A percentile compares a stretch with the other conserved stretches of the same genome.
Conservation (phyloP, 2,888 invertebrate species). For the Rhagium mordax region DNA sequence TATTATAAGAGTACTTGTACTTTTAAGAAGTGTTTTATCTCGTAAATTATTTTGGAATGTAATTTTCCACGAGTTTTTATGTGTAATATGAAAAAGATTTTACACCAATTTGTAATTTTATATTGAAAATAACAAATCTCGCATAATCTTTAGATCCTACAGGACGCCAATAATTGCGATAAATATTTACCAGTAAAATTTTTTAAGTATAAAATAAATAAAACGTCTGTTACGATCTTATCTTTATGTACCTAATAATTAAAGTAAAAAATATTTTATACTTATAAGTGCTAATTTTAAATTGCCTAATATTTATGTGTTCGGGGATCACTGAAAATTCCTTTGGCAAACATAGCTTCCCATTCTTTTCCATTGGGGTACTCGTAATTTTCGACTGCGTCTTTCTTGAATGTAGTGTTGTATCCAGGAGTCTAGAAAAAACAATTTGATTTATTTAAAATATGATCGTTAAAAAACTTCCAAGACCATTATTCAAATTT, state of each 20-base stretch:
- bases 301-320: slow-evolving; percentile 51
- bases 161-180: not conserved
- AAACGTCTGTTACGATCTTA: slow-evolving; percentile 21
- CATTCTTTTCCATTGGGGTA: slow-evolving; percentile 88
- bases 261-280: slow-evolving; percentile 20
- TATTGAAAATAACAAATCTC: not conserved
- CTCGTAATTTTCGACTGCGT: slow-evolving; percentile 78
- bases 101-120: too few species aligned
- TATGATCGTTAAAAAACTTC: too few species aligned
- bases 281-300: not conserved
- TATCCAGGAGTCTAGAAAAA: slow-evolving; percentile 80
- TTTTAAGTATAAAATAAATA: slow-evolving; percentile 13
- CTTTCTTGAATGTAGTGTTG: slow-evolving; percentile 83
- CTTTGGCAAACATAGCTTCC: slow-evolving; percentile 78
- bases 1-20: not conserved
- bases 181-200: not conserved
- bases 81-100: not conserved
- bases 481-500: too few species aligned
- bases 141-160: not conserved
- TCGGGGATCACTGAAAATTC: slow-evolving; percentile 73
- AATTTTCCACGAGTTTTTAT: not conserved
- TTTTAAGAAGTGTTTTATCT: too few species aligned
- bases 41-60: not conserved
- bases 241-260: slow-evolving; percentile 26
- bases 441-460: too few species aligned